Conservation (phyloP, 2,888 invertebrate species). For the Cacoxenus indagator region DNA sequence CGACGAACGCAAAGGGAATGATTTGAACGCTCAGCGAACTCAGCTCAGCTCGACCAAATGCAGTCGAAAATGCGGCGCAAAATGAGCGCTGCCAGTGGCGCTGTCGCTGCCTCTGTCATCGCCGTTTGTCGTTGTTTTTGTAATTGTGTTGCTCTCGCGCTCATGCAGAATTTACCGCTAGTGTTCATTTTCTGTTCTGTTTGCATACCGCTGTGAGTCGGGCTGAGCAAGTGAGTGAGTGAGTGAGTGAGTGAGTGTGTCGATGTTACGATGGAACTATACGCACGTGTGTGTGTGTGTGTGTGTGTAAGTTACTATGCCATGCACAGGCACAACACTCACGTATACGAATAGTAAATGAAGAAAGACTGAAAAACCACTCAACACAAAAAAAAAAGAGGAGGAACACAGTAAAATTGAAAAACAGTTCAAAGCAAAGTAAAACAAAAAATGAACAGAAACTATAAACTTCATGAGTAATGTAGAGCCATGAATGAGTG, state of each 20-base stretch:
- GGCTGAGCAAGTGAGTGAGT: slow-evolving; percentile 12
- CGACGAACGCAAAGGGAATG: slow-evolving; percentile 68
- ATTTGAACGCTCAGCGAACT: slow-evolving; percentile 36
- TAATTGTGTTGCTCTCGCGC: slow-evolving; percentile 15
- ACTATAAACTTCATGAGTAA: slow-evolving; percentile 12
- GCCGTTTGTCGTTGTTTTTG: slow-evolving; percentile 20
- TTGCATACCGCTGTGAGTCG: slow-evolving; percentile 9
- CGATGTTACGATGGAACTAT: no score
- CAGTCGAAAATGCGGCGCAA: slow-evolving; percentile 59
- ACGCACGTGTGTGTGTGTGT: slow-evolving; percentile 36
- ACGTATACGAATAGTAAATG: slow-evolving; percentile 33
- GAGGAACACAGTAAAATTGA: slow-evolving; percentile 62
- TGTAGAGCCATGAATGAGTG: slow-evolving; percentile 1
- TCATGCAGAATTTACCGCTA: slow-evolving; percentile 54
- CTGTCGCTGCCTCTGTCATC: slow-evolving; percentile 24
- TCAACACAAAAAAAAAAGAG: slow-evolving; percentile 60
- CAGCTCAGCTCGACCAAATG: slow-evolving; percentile 31
- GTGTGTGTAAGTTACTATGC: slow-evolving; percentile 30
- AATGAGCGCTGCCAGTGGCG: slow-evolving; percentile 51
- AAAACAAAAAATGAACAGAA: slow-evolving; percentile 27
- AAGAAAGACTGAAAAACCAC: slow-evolving; percentile 53
- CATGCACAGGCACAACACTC: neutral
- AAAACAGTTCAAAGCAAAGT: slow-evolving; percentile 46
- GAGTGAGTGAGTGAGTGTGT: neutral
- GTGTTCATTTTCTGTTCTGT: slow-evolving; percentile 41